Evolutionary conservation across 2,113 vertebrate species (phyloP).

Genomic region (Piaya cayana): DNA sequence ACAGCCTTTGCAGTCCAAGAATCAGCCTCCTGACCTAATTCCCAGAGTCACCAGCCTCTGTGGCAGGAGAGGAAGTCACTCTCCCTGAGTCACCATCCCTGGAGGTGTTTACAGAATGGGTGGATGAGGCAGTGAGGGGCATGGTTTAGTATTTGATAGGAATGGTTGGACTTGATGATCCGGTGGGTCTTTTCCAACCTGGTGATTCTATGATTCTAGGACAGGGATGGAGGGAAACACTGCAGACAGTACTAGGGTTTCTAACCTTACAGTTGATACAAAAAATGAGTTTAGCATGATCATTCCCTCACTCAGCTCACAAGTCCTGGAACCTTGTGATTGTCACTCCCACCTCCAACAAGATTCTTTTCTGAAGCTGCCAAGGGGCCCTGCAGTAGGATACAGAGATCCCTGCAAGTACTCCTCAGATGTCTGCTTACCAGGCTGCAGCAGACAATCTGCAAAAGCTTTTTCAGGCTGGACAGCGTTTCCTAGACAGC

Average conservation of each 20-base stretch:
- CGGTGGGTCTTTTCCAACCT: no score
- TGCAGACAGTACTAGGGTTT: background rate
- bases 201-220: no score
- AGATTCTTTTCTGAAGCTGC: background rate
- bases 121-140: no score
- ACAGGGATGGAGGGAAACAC: background rate
- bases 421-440: background rate
- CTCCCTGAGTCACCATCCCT: no score
- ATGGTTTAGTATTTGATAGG: no score
- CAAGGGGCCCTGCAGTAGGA: background rate
- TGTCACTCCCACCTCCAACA: background rate
- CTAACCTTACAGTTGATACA: background rate
- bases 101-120: no score
- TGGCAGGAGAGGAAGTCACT: fast-evolving
- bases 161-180: no score
- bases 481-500: background rate
- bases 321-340: background rate
- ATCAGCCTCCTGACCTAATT: background rate
- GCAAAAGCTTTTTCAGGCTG: background rate
- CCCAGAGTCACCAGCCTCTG: background rate
- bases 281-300: background rate
- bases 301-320: background rate
- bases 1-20: background rate
- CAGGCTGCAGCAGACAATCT: background rate
- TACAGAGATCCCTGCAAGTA: background rate